A percentile compares a stretch with the other conserved stretches of the same genome.
phyloP scores from a whole-genome alignment of 2,113 vertebrate species.

The Leptobrachium leishanense region DNA sequence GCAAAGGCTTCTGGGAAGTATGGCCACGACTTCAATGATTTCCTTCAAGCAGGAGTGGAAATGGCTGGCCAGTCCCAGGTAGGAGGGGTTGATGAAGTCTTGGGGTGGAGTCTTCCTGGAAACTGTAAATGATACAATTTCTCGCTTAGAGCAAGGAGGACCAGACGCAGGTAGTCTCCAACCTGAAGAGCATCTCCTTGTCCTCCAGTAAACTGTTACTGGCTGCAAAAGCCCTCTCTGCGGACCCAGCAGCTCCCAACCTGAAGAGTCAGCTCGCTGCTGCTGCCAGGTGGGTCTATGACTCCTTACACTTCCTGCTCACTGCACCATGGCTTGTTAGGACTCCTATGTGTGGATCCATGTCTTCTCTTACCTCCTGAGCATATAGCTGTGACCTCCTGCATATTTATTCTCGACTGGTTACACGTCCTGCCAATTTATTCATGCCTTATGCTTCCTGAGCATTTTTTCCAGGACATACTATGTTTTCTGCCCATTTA shows the following conservation, averaged over 20 bases:
- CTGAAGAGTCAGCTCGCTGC: conserved; percentile 95
- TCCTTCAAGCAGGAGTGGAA: conserved; percentile 92
- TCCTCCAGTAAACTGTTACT: conserved; percentile 94
- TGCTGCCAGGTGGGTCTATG: conserved; percentile 84
- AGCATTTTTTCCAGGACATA: too few relatives aligned
- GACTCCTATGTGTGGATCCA: too few relatives aligned
- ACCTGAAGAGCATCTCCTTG: conserved; percentile 97
- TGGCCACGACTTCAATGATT: conserved; percentile 89
- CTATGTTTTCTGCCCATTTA: too few relatives aligned
- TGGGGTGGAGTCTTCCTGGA: too few relatives aligned
- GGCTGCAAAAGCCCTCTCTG: conserved; percentile 91
- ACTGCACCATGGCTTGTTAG: too few relatives aligned
- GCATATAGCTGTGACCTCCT: too few relatives aligned
- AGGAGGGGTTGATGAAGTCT: conserved; percentile 24
- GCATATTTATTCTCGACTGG: too few relatives aligned
- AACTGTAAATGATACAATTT: too few relatives aligned
- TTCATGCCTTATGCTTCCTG: too few relatives aligned
- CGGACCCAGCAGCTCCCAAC: conserved; percentile 88
- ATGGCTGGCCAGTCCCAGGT: conserved; percentile 96
- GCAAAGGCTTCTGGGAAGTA: conserved; percentile 90
- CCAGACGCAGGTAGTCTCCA: conserved; percentile 89
- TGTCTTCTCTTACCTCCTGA: too few relatives aligned
- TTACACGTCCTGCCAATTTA: too few relatives aligned
- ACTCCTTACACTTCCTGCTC: too few relatives aligned
- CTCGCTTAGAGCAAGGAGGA: conserved; percentile 83